Evolutionary conservation across 2,797 vertebrate genomes (phyloP), one percentile per base, ranked within the genome.

Genomic region (Falco biarmicus): DNA sequence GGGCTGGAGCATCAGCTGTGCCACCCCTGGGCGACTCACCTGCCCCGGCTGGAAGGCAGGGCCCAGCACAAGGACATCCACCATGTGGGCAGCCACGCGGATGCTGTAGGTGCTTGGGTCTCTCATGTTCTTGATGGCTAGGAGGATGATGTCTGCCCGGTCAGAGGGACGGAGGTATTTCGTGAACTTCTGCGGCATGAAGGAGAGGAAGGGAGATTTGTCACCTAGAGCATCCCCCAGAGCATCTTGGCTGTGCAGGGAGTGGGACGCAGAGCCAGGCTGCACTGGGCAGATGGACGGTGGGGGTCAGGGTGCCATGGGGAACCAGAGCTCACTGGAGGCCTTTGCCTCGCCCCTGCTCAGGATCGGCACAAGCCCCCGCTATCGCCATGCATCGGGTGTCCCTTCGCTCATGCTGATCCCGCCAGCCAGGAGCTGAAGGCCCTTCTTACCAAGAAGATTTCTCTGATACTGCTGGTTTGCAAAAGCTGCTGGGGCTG

Each of bases 401-500:
- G n/a, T 79, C 60, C 45, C 47, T 53, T 34, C 15, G 5, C 32
- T 73, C 60, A 45, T 3, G 0, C n/a, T 34, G 47, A n/a, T 13
- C 19, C 15, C 28, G 6, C 19, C 1, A 5, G 24, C 48, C 70
- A 21, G 70, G 25, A 84, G 45, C 9, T 5, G 0, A 57, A 64
- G 28, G 32, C 34, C 18, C 28, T 51, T 70, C 80, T 78, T 71
- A 84, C 80, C 79, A 1, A 13, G 64, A 84, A 70, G 10, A 51
- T 9, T 24, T 11, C 7, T 6, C 10, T 3, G 22, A 18, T 2
- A 1, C 2, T 0, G 15, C 3, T 15, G 31, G 3, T 39, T 21
- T 5, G 5, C 3, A 3, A 22, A 41, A 15, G 5, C 20, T 31
- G 12, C 18, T 7, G 6, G 28, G 9, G 2, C 28, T 60, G 10